These are phyloP conservation scores for Chloroclystis v-ata DNA, from an alignment of 2,888 invertebrate genomes.

Conservation along the genomic window DNA sequence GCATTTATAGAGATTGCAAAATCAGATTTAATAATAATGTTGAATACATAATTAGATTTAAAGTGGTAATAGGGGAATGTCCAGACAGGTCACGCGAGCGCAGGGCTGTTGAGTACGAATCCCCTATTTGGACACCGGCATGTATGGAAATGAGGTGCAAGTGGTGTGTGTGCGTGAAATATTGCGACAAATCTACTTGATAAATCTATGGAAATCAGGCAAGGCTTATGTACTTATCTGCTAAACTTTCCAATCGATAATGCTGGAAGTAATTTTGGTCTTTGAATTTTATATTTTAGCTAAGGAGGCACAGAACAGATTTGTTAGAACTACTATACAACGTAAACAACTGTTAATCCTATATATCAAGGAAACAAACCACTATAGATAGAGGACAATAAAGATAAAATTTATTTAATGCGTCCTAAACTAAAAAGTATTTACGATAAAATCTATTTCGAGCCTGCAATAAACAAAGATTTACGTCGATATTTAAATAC, in stretches of 20 bases:
- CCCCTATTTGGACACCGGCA: conserved; percentile 27
- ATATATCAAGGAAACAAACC: no score
- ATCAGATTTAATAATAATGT: conserved; percentile 23
- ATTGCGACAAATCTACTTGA: conserved; percentile 24
- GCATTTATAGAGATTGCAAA: conserved; percentile 21
- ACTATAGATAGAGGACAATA: no score
- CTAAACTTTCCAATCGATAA: neutral
- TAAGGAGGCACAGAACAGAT: no score
- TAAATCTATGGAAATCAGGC: conserved; percentile 23
- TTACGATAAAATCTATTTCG: neutral
- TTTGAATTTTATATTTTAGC: no score
- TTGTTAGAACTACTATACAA: no score
- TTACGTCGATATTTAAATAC: neutral
- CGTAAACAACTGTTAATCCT: no score
- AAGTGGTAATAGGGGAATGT: conserved; percentile 22
- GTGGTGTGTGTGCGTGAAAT: conserved; percentile 21
- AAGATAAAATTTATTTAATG: no score
- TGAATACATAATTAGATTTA: conserved; percentile 19
- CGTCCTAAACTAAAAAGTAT: neutral
- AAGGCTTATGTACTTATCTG: neutral
- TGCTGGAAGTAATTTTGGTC: no score
- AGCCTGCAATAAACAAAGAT: neutral
- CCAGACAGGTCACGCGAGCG: conserved; percentile 22
- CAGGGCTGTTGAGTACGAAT: conserved; percentile 10
- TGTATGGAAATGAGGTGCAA: conserved; percentile 26